Evolutionary conservation across 2,113 vertebrate species (phyloP).

Genomic region (Onychorhynchus coronatus): DNA sequence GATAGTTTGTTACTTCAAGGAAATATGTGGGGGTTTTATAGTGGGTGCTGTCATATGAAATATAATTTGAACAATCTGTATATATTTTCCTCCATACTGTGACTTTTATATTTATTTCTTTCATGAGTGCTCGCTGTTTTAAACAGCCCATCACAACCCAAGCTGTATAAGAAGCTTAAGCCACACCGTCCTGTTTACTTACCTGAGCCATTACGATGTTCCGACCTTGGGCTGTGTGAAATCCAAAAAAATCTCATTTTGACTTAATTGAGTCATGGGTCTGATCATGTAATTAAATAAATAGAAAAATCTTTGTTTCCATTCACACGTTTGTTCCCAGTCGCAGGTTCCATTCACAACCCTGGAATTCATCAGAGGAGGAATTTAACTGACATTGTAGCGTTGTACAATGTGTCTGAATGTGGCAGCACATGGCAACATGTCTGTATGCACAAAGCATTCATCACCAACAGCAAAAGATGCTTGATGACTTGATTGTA

Average conservation of each 20-base stretch:
- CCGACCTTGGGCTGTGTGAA: background rate
- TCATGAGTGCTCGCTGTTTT: background rate
- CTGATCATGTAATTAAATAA: background rate
- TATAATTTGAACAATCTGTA: background rate
- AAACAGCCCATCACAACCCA: background rate
- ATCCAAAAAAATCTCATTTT: background rate
- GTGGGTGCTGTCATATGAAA: background rate
- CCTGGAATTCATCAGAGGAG: background rate
- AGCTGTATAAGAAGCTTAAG: background rate
- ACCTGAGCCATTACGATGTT: background rate
- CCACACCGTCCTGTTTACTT: background rate
- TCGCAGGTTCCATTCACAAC: too few species aligned
- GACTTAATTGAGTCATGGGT: background rate
- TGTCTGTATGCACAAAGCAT: background rate
- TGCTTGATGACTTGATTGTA: background rate
- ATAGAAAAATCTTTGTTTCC: background rate
- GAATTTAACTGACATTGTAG: background rate
- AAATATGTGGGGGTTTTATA: background rate
- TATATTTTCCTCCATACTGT: background rate
- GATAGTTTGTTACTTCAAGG: background rate
- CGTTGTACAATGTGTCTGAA: background rate
- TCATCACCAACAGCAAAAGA: background rate
- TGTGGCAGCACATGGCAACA: fast-evolving
- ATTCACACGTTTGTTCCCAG: background rate
- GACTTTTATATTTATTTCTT: background rate